Evolutionary conservation across 35 echinoderm and acorn worm species (phyloP).

Genomic region (Patiria miniata): DNA sequence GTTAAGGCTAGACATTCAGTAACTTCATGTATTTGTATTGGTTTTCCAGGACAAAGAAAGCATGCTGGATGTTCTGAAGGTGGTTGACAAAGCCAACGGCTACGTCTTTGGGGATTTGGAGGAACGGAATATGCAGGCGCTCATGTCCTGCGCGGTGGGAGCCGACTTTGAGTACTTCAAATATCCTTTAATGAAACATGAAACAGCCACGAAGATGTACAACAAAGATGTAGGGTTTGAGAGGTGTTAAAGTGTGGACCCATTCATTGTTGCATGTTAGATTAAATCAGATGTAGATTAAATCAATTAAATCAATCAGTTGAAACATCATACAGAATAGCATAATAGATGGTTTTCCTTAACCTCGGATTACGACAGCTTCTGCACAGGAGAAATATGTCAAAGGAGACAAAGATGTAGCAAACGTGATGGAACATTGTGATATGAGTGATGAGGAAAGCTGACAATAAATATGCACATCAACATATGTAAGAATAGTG

Average conservation of each 20-base stretch:
- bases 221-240: too few relatives aligned
- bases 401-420: neutral
- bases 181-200: conserved; percentile 85
- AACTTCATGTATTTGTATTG: neutral
- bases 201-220: neutral
- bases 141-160: conserved; percentile 97
- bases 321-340: too few relatives aligned
- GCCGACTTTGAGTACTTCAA: conserved; percentile 99
- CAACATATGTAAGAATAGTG: too few relatives aligned
- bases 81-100: conserved; percentile 95
- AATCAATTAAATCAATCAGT: too few relatives aligned
- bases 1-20: too few relatives aligned
- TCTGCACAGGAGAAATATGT: conserved; percentile 11
- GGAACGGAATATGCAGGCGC: conserved; percentile 82
- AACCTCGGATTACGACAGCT: conserved; percentile 5
- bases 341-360: neutral
- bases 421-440: neutral
- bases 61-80: conserved; percentile 80
- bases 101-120: conserved; percentile 99
- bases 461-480: neutral
- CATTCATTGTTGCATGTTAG: too few relatives aligned
- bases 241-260: too few relatives aligned
- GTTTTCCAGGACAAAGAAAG: conserved; percentile 87
- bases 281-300: too few relatives aligned
- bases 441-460: neutral